Evolutionary conservation across 2,113 vertebrate genomes (phyloP).

Genomic region (Phodopus roborovskii): DNA sequence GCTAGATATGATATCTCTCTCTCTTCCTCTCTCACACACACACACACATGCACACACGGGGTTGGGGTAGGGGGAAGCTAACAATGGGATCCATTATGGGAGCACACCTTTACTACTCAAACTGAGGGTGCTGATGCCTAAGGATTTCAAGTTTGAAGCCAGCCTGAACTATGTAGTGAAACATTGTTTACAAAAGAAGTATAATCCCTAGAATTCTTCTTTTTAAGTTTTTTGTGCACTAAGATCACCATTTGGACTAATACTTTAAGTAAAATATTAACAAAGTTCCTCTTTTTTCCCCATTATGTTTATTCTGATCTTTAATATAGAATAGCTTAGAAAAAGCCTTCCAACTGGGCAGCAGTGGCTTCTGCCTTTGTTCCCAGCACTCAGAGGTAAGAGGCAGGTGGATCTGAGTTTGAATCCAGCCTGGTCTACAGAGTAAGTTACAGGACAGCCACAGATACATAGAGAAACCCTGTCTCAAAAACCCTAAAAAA

Average conservation of each 20-base stretch:
- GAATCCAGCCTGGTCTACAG: background rate
- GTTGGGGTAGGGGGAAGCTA: background rate
- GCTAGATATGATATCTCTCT: background rate
- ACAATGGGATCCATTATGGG: background rate
- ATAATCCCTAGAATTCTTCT: constrained; percentile 6
- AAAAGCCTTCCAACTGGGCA: background rate
- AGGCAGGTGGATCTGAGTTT: background rate
- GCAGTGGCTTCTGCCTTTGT: background rate
- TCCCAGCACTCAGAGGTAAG: background rate
- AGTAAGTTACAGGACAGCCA: background rate
- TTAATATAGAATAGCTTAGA: constrained; percentile 32
- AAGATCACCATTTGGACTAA: constrained; percentile 21
- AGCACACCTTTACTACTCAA: background rate
- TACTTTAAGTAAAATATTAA: constrained; percentile 44
- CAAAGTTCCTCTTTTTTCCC: background rate
- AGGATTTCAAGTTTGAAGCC: background rate
- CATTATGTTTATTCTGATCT: constrained; percentile 24
- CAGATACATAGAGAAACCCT: background rate
- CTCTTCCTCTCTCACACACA: background rate
- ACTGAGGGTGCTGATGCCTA: background rate
- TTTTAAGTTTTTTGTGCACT: constrained; percentile 16
- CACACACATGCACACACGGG: background rate
- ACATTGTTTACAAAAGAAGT: background rate
- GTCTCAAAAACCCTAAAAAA: background rate
- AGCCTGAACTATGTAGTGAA: background rate